Evolutionary conservation across 2,797 vertebrate genomes (phyloP), one percentile per base, ranked within the genome.

Genomic region (Pangasius djambal): DNA sequence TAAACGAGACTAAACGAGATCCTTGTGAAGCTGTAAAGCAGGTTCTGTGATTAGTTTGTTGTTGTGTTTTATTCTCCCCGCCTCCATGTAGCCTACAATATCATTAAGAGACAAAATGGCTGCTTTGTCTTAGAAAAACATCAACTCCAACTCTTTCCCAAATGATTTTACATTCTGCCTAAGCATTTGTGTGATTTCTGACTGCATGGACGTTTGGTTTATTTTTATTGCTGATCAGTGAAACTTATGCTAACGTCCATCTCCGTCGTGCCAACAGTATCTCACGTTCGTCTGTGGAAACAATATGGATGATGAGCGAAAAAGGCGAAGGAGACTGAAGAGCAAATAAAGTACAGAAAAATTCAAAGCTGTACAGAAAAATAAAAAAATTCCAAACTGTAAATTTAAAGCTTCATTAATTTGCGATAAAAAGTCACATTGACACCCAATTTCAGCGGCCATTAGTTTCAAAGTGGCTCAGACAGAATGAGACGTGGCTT

Each of bases 401-500:
- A 22, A 40, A 75, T 6, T 16, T 31, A 34, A 34, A 70, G 67
- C 67, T 18, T 70, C 6, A 34, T 75, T 75, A 2, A 28, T 75
- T 48, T 48, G 34, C 18, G 1, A 40, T 25, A 74, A 48, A 28
- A 44, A 6, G 22, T 44, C 8, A 12, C 72, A 72, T 18, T 37
- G 10, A 25, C 37, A 40, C 4, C 7, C 25, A 3, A 15, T 77
- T 20, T 55, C 6, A n/a, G 48, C 10, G 7, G 52, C n/a, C 4
- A 18, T 79, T 57, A 31, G 6, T 20, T 55, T 4, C 12, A 0
- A 57, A 34, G n/a, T 31, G 86, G 37, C 61, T 85, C 92, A 94
- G 55, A 18, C 12, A 9, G 72, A 94, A 94, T 94, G 93, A 95
- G 94, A 96, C 95, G 94, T 94, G 95, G 94, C 94, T 93, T 65